Base-by-base conservation (phyloP, 1,140 invertebrate genomes). In the Drosophila dunni region DNA sequence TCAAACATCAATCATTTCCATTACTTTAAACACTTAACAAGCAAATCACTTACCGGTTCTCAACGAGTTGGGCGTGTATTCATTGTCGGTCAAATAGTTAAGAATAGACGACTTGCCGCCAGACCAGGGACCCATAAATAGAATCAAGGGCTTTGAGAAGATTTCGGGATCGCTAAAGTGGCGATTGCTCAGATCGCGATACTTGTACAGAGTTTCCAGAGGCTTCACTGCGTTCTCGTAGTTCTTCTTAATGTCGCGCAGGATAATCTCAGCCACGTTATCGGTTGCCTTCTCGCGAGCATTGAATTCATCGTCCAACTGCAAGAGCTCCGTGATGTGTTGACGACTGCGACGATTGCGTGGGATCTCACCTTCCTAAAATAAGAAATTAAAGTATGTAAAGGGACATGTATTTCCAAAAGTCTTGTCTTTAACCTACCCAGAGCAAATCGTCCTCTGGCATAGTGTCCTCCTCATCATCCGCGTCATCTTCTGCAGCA, bases 51-150 rank as follows among this genome's bases (percentile, higher is more conserved):
- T 94, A 98, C 97, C 97, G 92, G 97, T 97, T 93, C 96, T 95
- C 75, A 98, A 93, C 54, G 97, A 95, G 88, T 95, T 95, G 76
- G 96, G 94, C 5, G 95, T 97, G 91, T 96, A 97, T 92, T 98
- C 97, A 72, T 96, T 96, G 66, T 97, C 96, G 11, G 98, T 94
- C 53, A 99, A 93, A 93, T 98, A 99, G 93, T 99, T 99, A 56
- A 98, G 95, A 72, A 98, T 97, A 8, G 97, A 96, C 3, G 97
- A 98, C 93, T 99, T 99, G 77, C 98, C 98, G 73, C 97, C 97
- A 84, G 97, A 98, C 97, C 97, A 98, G 20, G 98, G 97, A 40
- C 98, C 98, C 96, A 98, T 97, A 83, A 99, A 98, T 0, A 99
- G 93, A 46, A 98, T 94, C 85, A 98, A 93, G 7, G 98, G 98